phyloP scores from a whole-genome alignment of 2,113 vertebrate genomes.

The Etheostoma spectabile region DNA sequence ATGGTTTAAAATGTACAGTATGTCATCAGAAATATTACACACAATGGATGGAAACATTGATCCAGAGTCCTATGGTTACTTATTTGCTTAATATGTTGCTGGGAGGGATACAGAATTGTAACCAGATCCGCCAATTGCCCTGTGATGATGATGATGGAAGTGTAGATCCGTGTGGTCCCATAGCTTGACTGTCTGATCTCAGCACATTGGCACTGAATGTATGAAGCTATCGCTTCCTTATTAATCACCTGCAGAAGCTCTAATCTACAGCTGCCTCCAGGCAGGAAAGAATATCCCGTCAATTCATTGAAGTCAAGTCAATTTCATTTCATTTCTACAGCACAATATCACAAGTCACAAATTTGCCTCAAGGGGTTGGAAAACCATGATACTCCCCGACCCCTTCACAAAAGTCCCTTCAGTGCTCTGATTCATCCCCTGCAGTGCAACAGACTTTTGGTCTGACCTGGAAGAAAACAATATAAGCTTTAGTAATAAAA shows the following conservation, averaged over 20 bases:
- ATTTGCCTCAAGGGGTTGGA: constrained; percentile 9
- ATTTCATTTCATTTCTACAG: neutral
- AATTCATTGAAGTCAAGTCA: neutral
- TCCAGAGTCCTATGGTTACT: neutral
- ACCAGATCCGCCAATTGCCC: neutral
- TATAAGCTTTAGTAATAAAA: constrained; percentile 6
- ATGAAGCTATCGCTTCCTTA: neutral
- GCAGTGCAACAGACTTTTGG: neutral
- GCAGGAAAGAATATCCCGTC: constrained; percentile 4
- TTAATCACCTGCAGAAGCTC: constrained; percentile 5
- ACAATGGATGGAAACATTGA: neutral
- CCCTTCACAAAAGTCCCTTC: neutral
- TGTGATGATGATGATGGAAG: neutral
- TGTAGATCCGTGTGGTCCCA: neutral
- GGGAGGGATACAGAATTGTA: neutral
- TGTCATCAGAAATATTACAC: neutral
- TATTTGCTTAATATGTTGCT: neutral
- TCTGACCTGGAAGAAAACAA: neutral
- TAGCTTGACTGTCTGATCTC: neutral
- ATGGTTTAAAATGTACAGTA: neutral
- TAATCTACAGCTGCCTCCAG: constrained; percentile 6
- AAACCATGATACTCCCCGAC: neutral
- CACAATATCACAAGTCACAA: neutral
- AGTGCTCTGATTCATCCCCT: neutral
- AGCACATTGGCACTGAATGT: neutral